These are phyloP conservation scores for Chironomus riparius DNA, from an alignment of 2,888 invertebrate species.

Conservation along the genomic window DNA sequence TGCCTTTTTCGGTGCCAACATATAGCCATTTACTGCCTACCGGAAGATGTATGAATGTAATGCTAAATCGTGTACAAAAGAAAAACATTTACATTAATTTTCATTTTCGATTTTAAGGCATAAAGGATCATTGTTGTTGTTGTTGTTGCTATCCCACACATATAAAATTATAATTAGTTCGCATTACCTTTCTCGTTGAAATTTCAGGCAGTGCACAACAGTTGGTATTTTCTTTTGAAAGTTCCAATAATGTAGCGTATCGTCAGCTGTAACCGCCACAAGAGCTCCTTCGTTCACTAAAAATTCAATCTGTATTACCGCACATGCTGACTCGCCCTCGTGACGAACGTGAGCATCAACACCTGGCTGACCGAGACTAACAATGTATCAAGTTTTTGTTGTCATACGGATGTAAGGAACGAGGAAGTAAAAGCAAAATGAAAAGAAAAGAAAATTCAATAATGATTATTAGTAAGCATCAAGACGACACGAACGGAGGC, in stretches of 20 bases:
- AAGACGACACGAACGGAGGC: background rate
- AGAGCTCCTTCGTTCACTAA: conserved; percentile 95
- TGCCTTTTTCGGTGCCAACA: conserved; percentile 95
- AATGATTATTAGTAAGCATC: background rate
- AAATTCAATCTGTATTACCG: conserved; percentile 84
- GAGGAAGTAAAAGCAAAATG: background rate
- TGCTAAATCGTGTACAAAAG: conserved; percentile 48
- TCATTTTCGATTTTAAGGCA: background rate
- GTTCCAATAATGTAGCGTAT: conserved; percentile 95
- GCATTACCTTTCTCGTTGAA: conserved; percentile 86
- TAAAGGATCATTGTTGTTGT: background rate
- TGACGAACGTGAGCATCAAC: conserved; percentile 93
- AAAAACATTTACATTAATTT: conserved; percentile 11
- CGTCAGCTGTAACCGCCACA: conserved; percentile 91
- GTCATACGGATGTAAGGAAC: background rate
- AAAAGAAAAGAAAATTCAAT: background rate
- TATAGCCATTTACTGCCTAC: conserved; percentile 98
- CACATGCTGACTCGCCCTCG: conserved; percentile 49
- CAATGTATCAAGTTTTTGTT: background rate
- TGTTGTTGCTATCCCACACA: background rate
- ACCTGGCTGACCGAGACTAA: conserved; percentile 78
- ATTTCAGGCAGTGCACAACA: conserved; percentile 93
- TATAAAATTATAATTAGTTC: background rate
- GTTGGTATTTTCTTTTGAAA: conserved; percentile 89
- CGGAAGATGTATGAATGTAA: conserved; percentile 90